A percentile compares a stretch with the other conserved stretches of the same genome.
Evolutionary conservation across 1,140 invertebrate species (phyloP).

Genomic region (Zaprionus taronus): DNA sequence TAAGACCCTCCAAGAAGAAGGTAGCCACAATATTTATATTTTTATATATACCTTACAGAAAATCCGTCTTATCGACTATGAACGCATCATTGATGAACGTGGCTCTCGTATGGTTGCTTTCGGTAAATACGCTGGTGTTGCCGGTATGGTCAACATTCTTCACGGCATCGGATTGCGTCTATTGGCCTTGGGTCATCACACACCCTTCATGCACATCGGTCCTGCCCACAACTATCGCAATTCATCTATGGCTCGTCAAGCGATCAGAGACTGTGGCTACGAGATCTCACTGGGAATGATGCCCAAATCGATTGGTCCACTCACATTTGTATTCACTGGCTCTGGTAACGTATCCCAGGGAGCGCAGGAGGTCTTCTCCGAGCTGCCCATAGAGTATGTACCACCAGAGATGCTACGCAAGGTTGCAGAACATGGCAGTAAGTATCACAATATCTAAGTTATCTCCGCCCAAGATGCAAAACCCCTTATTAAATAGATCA

Average conservation of each 20-base stretch:
- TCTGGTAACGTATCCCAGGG: constrained; percentile 93
- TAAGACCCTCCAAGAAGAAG: constrained; percentile 61
- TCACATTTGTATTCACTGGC: constrained; percentile 99
- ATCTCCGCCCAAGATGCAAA: background rate
- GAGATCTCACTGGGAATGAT: constrained; percentile 98
- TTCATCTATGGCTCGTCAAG: constrained; percentile 98
- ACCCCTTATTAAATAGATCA: constrained; percentile 86
- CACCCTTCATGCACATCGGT: constrained; percentile 99
- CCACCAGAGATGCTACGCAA: constrained; percentile 97
- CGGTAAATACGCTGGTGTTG: constrained; percentile 98
- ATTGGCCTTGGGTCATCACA: constrained; percentile 98
- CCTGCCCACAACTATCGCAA: constrained; percentile 99
- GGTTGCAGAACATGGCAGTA: constrained; percentile 98
- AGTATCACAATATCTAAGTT: constrained; percentile 74
- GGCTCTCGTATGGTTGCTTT: constrained; percentile 98
- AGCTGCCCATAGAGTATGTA: constrained; percentile 98
- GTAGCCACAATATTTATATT: background rate
- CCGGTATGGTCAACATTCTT: constrained; percentile 99
- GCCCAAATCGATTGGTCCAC: constrained; percentile 98
- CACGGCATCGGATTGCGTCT: constrained; percentile 97
- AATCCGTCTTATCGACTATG: constrained; percentile 98
- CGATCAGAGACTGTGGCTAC: constrained; percentile 98
- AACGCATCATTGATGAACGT: constrained; percentile 95
- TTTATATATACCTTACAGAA: constrained; percentile 86
- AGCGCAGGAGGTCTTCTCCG: constrained; percentile 99